Evolutionary conservation across 23 tunicate species (phyloP).

Genomic region (Corella eumyota): DNA sequence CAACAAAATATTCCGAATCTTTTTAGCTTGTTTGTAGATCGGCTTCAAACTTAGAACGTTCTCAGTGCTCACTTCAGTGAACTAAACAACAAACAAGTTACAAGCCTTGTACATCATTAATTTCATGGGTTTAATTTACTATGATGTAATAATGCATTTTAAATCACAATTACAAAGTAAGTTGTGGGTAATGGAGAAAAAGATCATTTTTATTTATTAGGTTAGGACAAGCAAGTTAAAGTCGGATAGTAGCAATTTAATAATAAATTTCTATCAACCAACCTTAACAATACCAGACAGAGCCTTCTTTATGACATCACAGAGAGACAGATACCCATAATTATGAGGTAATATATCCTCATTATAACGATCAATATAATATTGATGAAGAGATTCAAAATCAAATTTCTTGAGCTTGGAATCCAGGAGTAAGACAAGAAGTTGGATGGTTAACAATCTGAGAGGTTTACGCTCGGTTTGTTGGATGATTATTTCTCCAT

Average conservation of each 20-base stretch:
- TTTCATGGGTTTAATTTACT: no score
- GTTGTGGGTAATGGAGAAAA: no score
- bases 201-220: no score
- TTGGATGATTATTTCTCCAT: slow-evolving; percentile 25
- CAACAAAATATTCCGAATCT: slow-evolving; percentile 33
- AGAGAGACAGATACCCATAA: slow-evolving; percentile 54
- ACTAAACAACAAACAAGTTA: no score
- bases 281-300: slow-evolving; percentile 62
- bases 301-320: slow-evolving; percentile 42
- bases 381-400: slow-evolving; percentile 26
- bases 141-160: no score
- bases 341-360: slow-evolving; percentile 35
- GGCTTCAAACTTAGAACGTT: slow-evolving; percentile 26
- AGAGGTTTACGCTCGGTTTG: slow-evolving; percentile 51
- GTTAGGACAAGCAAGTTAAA: no score
- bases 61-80: no score
- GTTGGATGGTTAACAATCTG: slow-evolving; percentile 46
- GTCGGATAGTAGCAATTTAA: no score
- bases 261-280: no score
- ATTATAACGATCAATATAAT: slow-evolving; percentile 41
- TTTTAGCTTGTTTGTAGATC: slow-evolving; percentile 47
- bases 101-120: no score
- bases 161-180: no score
- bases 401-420: slow-evolving; percentile 11
- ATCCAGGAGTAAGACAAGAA: slow-evolving; percentile 52